These are phyloP conservation scores for Nebria salina DNA, from an alignment of 2,888 invertebrate species.

Conservation along the genomic window DNA sequence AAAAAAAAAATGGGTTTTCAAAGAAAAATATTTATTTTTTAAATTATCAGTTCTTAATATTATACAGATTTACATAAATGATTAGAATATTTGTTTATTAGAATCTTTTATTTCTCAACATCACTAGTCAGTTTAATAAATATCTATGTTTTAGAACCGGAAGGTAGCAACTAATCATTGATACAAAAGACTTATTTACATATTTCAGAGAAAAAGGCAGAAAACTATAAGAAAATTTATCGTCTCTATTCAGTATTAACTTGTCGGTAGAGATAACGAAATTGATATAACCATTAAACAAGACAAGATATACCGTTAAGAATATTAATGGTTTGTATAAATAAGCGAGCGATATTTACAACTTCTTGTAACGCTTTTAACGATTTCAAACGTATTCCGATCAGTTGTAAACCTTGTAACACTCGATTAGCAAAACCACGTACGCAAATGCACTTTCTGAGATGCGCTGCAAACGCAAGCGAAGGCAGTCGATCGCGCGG, in stretches of 20 bases:
- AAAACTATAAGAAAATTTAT: slow-evolving; percentile 39
- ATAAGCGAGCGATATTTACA: slow-evolving; percentile 31
- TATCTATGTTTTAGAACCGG: background rate
- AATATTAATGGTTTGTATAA: slow-evolving; percentile 40
- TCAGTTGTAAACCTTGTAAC: slow-evolving; percentile 37
- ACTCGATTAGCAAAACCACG: slow-evolving; percentile 36
- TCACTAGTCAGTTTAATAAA: background rate
- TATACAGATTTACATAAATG: too few species aligned
- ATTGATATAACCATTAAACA: slow-evolving; percentile 43
- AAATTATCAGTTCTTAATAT: too few species aligned
- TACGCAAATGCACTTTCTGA: background rate
- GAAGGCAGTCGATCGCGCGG: background rate
- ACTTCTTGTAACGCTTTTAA: slow-evolving; percentile 24
- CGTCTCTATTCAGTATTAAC: slow-evolving; percentile 40
- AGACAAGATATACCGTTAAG: slow-evolving; percentile 37
- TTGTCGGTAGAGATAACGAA: slow-evolving; percentile 41
- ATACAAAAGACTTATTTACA: slow-evolving; percentile 32
- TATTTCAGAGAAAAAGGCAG: slow-evolving; percentile 20
- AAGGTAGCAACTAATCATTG: slow-evolving; percentile 32
- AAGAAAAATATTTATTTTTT: too few species aligned
- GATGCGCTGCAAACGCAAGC: background rate
- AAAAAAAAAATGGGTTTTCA: too few species aligned
- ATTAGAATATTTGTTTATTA: too few species aligned
- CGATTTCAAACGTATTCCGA: slow-evolving; percentile 36
- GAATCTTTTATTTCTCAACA: too few species aligned